phyloP scores from a whole-genome alignment of 1,140 invertebrate genomes.

The Drosophila ficusphila region DNA sequence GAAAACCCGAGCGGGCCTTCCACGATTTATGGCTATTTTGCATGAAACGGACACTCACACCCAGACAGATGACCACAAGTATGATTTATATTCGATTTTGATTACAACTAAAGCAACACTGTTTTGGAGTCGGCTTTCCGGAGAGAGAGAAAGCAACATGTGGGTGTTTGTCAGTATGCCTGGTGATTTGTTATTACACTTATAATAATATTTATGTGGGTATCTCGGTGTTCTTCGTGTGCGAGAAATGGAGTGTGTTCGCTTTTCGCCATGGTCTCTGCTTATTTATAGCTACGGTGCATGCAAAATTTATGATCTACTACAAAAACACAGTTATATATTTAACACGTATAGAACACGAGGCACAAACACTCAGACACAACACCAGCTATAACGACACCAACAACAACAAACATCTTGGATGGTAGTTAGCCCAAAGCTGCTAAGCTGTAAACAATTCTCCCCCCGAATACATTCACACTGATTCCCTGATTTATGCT shows the following conservation, averaged over 20 bases:
- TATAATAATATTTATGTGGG: slow-evolving; percentile 65
- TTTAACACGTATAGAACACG: slow-evolving; percentile 32
- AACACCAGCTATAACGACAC: slow-evolving; percentile 27
- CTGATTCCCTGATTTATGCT: neutral
- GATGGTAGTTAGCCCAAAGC: slow-evolving; percentile 3
- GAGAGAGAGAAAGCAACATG: slow-evolving; percentile 27
- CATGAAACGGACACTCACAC: slow-evolving; percentile 58
- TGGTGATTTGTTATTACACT: slow-evolving; percentile 75
- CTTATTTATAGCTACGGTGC: slow-evolving; percentile 78
- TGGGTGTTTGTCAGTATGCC: slow-evolving; percentile 33
- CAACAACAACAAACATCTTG: slow-evolving; percentile 30
- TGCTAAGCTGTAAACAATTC: slow-evolving; percentile 14
- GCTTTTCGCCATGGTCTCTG: slow-evolving; percentile 49
- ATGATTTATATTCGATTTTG: slow-evolving; percentile 81
- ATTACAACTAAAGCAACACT: slow-evolving; percentile 76
- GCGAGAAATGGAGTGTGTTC: slow-evolving; percentile 26
- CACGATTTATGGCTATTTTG: slow-evolving; percentile 77
- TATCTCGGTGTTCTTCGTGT: slow-evolving; percentile 32
- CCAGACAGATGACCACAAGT: slow-evolving; percentile 55
- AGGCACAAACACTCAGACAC: slow-evolving; percentile 36
- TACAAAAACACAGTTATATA: slow-evolving; percentile 56
- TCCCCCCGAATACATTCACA: slow-evolving; percentile 5
- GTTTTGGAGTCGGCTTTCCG: slow-evolving; percentile 13
- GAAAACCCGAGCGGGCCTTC: slow-evolving; percentile 48
- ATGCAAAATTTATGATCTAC: slow-evolving; percentile 81